phyloP scores from a whole-genome alignment of 2,888 invertebrate genomes.

The Xestoiulus laeticollis region DNA sequence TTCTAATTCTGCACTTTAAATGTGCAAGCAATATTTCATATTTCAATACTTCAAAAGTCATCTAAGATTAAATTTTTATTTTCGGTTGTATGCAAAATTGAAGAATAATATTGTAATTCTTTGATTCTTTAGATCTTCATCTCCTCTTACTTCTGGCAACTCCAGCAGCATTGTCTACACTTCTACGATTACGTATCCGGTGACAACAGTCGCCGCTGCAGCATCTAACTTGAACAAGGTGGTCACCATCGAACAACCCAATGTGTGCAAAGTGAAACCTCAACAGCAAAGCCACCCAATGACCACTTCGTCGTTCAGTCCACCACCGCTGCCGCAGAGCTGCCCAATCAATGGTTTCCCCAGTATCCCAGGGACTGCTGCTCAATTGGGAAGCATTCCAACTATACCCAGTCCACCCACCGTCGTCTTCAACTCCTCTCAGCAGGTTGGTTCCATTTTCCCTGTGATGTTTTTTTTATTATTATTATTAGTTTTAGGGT shows the following conservation, averaged over 20 bases:
- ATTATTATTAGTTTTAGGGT: too few relatives aligned
- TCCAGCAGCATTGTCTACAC: constrained; percentile 39
- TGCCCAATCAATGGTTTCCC: constrained; percentile 47
- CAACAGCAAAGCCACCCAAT: constrained; percentile 75
- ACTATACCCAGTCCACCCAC: constrained; percentile 53
- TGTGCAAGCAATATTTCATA: not conserved
- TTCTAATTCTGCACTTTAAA: not conserved
- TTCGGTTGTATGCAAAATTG: too few relatives aligned
- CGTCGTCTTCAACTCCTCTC: constrained; percentile 55
- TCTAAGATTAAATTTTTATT: too few relatives aligned
- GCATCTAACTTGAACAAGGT: not conserved
- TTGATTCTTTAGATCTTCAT: constrained; percentile 34
- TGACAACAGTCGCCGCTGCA: not conserved
- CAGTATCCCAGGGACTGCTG: not conserved
- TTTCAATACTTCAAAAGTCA: too few relatives aligned
- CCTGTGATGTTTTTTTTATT: not conserved
- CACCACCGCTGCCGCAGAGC: constrained; percentile 23
- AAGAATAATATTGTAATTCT: not conserved
- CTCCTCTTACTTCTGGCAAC: constrained; percentile 38
- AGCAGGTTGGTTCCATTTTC: constrained; percentile 52
- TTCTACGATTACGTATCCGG: constrained; percentile 44
- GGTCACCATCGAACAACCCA: constrained; percentile 60
- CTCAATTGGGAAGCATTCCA: constrained; percentile 53
- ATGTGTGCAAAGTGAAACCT: constrained; percentile 76
- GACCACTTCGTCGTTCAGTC: constrained; percentile 73